phyloP scores from a whole-genome alignment of 2,113 vertebrate genomes.

The Syrrhaptes paradoxus region DNA sequence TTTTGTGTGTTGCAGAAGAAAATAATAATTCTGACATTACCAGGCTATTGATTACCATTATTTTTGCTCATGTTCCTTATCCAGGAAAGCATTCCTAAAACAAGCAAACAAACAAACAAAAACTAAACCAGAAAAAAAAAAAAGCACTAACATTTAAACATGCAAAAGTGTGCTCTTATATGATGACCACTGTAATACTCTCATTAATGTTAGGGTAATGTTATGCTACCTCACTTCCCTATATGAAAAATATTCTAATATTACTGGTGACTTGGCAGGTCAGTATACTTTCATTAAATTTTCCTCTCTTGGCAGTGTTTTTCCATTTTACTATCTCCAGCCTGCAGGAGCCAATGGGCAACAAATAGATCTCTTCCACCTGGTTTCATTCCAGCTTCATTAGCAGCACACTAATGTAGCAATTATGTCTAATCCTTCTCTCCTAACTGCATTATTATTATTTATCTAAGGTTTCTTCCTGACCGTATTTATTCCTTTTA shows the following conservation, averaged over 20 bases:
- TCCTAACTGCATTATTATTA: slow-evolving; percentile 19
- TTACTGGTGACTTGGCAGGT: not conserved
- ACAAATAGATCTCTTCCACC: slow-evolving; percentile 47
- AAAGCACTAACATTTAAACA: not conserved
- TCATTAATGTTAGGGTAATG: not conserved
- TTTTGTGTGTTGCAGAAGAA: not conserved
- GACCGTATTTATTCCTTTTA: not conserved
- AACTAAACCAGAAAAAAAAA: not conserved
- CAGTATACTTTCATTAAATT: slow-evolving; percentile 34
- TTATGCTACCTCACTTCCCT: not conserved
- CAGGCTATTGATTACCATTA: not conserved
- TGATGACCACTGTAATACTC: not conserved
- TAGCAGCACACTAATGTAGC: slow-evolving; percentile 7
- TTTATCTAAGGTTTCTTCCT: slow-evolving; percentile 42
- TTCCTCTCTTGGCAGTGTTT: not conserved
- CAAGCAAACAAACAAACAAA: not conserved
- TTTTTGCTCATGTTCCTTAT: not conserved
- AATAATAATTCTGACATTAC: not conserved
- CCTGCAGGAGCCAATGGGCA: slow-evolving; percentile 19
- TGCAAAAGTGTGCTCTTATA: not conserved
- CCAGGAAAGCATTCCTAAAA: not conserved
- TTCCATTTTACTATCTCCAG: not conserved
- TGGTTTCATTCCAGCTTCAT: slow-evolving; percentile 49
- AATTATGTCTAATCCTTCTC: slow-evolving; percentile 35
- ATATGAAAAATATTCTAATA: not conserved